Base-by-base conservation (phyloP, 2,113 vertebrate genomes). In the Oophaga pumilio region DNA sequence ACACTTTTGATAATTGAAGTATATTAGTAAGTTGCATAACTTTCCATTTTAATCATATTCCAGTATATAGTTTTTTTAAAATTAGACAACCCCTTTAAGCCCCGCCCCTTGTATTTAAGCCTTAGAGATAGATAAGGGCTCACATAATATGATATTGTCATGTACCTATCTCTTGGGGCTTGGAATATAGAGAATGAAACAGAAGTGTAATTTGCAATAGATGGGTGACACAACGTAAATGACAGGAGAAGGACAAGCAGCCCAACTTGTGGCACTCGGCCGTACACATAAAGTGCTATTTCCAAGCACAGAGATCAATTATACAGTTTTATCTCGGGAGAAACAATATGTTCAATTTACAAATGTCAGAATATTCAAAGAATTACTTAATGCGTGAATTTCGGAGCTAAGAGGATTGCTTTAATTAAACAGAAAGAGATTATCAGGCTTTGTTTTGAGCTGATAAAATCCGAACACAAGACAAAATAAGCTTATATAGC, bases 361-460 rank as follows among this genome's bases (percentile, higher is more conserved):
- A 91, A 91, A 84, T 86, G 86, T 88, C 89, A 90, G 24, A 76
- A 88, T 90, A 91, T 2, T 8, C 74, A 90, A 49, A 84, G 80
- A 94, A 92, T 93, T 89, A 90, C 87, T 82, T 90, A 90, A 90
- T 91, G 89, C 89, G 60, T 89, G 90, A 85, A 69, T 91, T 92
- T 89, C 82, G 78, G 73, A 92, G 92, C 89, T 92, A 92, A 93
- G 92, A 93, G 91, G 93, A 92, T 93, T 93, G 91, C 85, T 78
- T 89, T 93, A 93, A 94, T 93, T 93, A 93, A 93, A 93, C 89
- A 89, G 89, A 92, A 90, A 91, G 90, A 92, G 92, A 93, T 93
- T 93, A 93, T 94, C 92, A 92, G 92, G 93, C 91, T 93, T 93
- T 89, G 90, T 93, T 90, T 91, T 82, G 85, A 90, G 89, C 90